Conservation (phyloP, 2,888 invertebrate species). For the Lepidochrysops patricia region DNA sequence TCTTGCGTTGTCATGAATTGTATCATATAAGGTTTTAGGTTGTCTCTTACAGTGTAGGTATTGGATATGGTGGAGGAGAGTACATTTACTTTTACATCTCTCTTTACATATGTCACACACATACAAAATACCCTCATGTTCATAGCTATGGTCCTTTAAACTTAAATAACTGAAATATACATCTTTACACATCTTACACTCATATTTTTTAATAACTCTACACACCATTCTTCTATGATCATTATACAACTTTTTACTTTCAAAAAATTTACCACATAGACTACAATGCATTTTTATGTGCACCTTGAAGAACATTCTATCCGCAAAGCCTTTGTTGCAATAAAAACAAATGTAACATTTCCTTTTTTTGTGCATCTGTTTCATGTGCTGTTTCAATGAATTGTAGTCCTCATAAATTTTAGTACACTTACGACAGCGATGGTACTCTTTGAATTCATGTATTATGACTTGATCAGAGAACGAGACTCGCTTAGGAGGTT, state of each 20-base stretch:
- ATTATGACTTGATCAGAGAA: slow-evolving; percentile 57
- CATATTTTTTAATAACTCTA: slow-evolving; percentile 36
- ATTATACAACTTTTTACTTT: slow-evolving; percentile 33
- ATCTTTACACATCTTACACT: slow-evolving; percentile 43
- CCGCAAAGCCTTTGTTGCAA: slow-evolving; percentile 50
- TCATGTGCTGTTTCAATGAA: slow-evolving; percentile 44
- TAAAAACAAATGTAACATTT: slow-evolving; percentile 63
- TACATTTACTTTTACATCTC: slow-evolving; percentile 46
- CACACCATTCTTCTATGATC: slow-evolving; percentile 46
- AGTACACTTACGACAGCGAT: slow-evolving; percentile 55
- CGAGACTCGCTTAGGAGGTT: slow-evolving; percentile 49
- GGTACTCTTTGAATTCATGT: slow-evolving; percentile 52
- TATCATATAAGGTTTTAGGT: slow-evolving; percentile 36
- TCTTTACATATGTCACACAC: slow-evolving; percentile 60
- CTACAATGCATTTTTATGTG: slow-evolving; percentile 61
- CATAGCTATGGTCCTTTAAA: slow-evolving; percentile 55
- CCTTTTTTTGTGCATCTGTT: slow-evolving; percentile 48
- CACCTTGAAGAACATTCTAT: slow-evolving; percentile 56
- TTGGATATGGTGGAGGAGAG: slow-evolving; percentile 44
- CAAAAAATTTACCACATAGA: slow-evolving; percentile 38
- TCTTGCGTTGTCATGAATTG: slow-evolving; percentile 37
- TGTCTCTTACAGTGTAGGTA: slow-evolving; percentile 43
- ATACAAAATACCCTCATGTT: slow-evolving; percentile 36
- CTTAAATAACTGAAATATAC: slow-evolving; percentile 48
- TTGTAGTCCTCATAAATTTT: slow-evolving; percentile 49